Percentiles rank a stretch among this genome's conserved stretches.
These are phyloP conservation scores for Notechis scutatus DNA, from an alignment of 2,113 vertebrate genomes.

Conservation along the genomic window DNA sequence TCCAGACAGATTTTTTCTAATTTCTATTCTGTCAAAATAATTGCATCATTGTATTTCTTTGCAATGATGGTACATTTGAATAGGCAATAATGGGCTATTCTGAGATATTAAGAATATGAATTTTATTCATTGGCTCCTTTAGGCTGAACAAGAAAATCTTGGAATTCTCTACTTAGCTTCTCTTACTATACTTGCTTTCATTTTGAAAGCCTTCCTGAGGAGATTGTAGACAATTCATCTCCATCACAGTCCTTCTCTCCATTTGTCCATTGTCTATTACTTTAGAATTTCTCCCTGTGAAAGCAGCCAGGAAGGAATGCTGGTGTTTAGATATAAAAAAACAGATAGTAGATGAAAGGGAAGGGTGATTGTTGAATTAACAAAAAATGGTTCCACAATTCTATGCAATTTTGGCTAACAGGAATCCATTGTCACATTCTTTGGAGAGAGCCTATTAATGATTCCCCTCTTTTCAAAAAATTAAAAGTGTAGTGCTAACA, in stretches of 20 bases:
- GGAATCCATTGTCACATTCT: constrained; percentile 59
- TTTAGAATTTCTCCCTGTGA: background rate
- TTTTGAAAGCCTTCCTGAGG: constrained; percentile 13
- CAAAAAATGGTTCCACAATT: constrained; percentile 50
- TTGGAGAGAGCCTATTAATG: constrained; percentile 63
- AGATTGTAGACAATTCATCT: background rate
- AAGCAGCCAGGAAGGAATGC: accelerated
- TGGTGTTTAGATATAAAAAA: background rate
- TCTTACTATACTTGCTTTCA: constrained; percentile 33
- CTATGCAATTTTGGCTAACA: constrained; percentile 49
- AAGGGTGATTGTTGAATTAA: constrained; percentile 28
- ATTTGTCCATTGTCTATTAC: background rate
- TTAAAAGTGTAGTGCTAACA: constrained; percentile 62
- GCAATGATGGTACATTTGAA: background rate
- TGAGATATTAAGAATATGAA: background rate
- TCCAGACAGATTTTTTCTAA: background rate
- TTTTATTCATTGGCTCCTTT: background rate
- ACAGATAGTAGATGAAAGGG: background rate
- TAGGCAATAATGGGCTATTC: background rate
- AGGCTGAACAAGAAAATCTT: background rate
- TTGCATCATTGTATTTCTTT: background rate
- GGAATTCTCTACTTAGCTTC: background rate
- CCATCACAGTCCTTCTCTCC: background rate
- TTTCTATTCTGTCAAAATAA: background rate
- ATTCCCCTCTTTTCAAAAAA: constrained; percentile 26